Evolutionary conservation across 2,113 vertebrate genomes (phyloP).

Genomic region (Todiramphus saurophagus): DNA sequence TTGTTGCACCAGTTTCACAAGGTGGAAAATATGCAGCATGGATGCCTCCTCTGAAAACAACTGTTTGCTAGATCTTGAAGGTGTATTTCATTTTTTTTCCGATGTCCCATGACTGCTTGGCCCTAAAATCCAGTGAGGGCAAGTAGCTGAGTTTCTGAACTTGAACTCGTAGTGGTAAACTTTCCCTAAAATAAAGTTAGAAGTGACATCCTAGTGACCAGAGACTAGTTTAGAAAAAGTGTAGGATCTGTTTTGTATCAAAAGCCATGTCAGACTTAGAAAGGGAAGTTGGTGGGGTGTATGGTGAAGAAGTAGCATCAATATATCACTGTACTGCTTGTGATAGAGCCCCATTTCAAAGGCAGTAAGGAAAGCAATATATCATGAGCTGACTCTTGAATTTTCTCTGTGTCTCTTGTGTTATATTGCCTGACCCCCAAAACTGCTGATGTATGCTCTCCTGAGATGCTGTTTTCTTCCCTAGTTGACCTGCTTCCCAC

Average conservation of each 20-base stretch:
- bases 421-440: constrained; percentile 50
- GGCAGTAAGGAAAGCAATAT: background rate
- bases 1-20: background rate
- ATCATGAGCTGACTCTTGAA: constrained; percentile 32
- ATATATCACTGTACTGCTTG: background rate
- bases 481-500: background rate
- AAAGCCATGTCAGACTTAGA: background rate
- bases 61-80: background rate
- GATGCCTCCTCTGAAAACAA: background rate
- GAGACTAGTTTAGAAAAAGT: background rate
- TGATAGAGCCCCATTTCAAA: background rate
- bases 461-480: background rate
- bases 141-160: background rate
- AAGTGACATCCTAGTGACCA: background rate
- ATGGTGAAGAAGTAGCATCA: background rate
- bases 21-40: background rate
- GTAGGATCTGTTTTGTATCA: background rate
- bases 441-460: constrained; percentile 42
- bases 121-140: background rate
- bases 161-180: background rate
- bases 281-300: background rate
- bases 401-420: constrained; percentile 30
- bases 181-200: background rate
- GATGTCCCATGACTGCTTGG: background rate
- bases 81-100: background rate